Conservation (phyloP, 1,140 invertebrate genomes). For the Anagrus nilaparvatae region DNA sequence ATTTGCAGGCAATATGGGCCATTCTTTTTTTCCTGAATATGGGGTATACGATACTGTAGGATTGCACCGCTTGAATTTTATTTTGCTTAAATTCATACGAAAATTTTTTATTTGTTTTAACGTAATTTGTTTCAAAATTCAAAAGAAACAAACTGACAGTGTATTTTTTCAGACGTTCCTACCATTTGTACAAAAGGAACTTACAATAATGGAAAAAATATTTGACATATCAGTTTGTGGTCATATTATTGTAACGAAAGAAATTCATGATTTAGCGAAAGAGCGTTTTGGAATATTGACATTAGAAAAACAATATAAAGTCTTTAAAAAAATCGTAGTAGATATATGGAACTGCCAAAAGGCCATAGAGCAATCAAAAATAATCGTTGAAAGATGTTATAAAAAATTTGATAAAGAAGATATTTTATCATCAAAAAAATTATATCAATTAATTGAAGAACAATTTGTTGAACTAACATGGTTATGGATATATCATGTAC, state of each 20-base stretch:
- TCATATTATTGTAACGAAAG: slow-evolving; percentile 43
- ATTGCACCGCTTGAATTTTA: no score
- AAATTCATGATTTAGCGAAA: slow-evolving; percentile 39
- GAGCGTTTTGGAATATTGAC: slow-evolving; percentile 31
- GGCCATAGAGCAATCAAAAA: slow-evolving; percentile 23
- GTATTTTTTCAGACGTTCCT: no score
- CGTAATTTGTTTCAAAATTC: no score
- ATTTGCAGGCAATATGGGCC: no score
- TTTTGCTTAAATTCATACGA: no score
- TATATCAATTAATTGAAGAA: background rate
- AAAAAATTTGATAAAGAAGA: no score
- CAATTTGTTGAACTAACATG: background rate
- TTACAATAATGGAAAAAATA: slow-evolving; percentile 41
- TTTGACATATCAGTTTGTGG: slow-evolving; percentile 51
- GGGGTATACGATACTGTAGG: no score
- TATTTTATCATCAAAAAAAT: background rate
- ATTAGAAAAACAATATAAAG: background rate
- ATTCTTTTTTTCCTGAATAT: no score
- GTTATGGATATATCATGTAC: slow-evolving; percentile 29
- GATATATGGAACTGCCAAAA: slow-evolving; percentile 17
- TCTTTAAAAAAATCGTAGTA: slow-evolving; percentile 9
- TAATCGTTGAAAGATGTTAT: slow-evolving; percentile 4
- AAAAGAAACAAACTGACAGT: no score
- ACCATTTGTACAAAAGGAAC: no score
- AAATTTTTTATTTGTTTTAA: no score